These are phyloP conservation scores for Drosophila leonis DNA, from an alignment of 2,888 invertebrate genomes.

Conservation along the genomic window DNA sequence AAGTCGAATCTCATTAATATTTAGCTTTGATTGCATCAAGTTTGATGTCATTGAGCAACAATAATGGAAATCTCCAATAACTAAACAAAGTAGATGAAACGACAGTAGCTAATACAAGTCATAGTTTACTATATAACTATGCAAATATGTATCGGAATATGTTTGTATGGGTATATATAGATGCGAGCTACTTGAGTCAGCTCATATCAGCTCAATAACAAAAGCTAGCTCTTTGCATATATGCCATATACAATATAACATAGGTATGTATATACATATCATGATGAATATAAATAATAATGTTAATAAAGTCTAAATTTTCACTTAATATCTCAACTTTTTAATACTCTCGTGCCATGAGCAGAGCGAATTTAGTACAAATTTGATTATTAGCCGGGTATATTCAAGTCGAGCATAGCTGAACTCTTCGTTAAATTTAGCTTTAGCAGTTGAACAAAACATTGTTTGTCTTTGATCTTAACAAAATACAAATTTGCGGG, in stretches of 20 bases:
- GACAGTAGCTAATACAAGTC: conserved; percentile 25
- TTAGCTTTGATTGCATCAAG: not conserved
- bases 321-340: no score
- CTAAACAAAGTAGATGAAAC: conserved; percentile 10
- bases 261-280: no score
- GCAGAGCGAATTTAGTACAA: no score
- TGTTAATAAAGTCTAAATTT: no score
- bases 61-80: conserved; percentile 17
- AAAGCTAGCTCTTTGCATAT: not conserved
- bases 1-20: not conserved
- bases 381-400: not conserved
- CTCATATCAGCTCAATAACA: conserved; percentile 24
- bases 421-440: not conserved
- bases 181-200: conserved; percentile 3
- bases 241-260: not conserved
- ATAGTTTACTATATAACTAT: not conserved
- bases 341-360: no score
- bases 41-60: conserved; percentile 5
- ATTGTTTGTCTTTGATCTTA: no score
- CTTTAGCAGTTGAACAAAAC: no score
- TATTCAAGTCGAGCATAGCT: not conserved
- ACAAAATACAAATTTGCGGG: not conserved
- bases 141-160: not conserved
- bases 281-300: no score
- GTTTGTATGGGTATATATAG: not conserved